Base-by-base conservation (phyloP, 2,888 invertebrate genomes). In the Ectropis crepuscularia region DNA sequence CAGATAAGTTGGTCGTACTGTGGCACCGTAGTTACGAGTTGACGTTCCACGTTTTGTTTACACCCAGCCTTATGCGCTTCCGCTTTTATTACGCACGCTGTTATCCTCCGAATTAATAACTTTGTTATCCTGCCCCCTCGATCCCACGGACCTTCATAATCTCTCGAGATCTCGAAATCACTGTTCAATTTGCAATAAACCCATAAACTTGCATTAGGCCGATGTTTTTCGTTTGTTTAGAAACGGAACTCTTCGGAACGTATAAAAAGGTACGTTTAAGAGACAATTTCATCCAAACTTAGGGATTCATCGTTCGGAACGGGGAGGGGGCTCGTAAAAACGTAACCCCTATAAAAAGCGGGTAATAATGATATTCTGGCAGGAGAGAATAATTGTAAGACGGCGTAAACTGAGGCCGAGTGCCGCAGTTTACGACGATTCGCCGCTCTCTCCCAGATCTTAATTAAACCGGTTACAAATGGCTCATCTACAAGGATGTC, bases 311-410 rank as follows among this genome's bases (percentile, higher is more conserved):
- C 67, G 68, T 68, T 70, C 63, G 67, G 71, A 66, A 73, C 68
- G 67, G 68, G 67, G 51, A n/a, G n/a, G 70, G 69, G 60, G 63
- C 76, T 79, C 78, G 77, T 85, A 85, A 87, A 82, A 86, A 79
- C 76, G 76, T 75, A 75, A 80, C 80, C 82, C 77, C 78, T 74
- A 83, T 85, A 86, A 86, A 87, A 87, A 82, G 64, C 73, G 74
- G 69, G 83, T 81, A 79, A 82, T 85, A 84, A 87, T 83, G 80
- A 86, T 85, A 83, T 82, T 83, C 79, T 73, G 76, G 76, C 69
- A 78, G 75, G 80, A 81, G 82, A 77, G 80, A 85, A 85, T 84
- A 82, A 85, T 83, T 81, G 85, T 83, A 80, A 77, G 78, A 82
- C 80, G 80, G 72, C 76, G 74, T 81, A 76, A 83, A 81, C 69